Evolutionary conservation across 1,140 invertebrate genomes (phyloP).

Genomic region (Macrosteles quadrilineatus): DNA sequence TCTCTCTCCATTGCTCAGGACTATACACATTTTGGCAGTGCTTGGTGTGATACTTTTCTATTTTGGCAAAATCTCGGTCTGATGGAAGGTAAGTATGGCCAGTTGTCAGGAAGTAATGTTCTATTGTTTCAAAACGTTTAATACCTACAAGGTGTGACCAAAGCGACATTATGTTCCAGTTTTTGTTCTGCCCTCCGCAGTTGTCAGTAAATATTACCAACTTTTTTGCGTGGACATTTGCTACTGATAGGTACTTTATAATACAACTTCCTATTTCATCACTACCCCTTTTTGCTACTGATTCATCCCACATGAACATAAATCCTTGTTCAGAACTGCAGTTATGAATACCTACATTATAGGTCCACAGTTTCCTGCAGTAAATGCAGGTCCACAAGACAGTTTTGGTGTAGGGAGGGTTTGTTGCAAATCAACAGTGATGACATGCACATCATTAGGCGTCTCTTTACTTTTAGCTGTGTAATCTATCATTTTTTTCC

Average conservation of each 20-base stretch:
- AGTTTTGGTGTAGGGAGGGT: conserved; percentile 23
- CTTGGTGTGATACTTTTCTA: background rate
- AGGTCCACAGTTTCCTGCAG: conserved; percentile 33
- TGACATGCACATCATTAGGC: background rate
- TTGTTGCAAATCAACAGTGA: conserved; percentile 20
- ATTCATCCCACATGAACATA: conserved; percentile 38
- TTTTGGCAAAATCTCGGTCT: background rate
- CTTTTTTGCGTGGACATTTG: background rate
- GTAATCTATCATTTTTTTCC: background rate
- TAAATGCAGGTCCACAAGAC: conserved; percentile 29
- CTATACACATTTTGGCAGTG: background rate
- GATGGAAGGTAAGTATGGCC: conserved; percentile 8
- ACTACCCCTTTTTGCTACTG: conserved; percentile 23
- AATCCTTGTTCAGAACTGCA: conserved; percentile 26
- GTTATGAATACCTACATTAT: conserved; percentile 33
- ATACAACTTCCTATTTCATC: conserved; percentile 22
- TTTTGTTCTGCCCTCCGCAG: background rate
- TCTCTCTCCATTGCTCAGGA: conserved; percentile 10
- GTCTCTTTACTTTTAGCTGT: background rate
- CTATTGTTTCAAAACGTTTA: background rate
- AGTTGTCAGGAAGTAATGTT: conserved; percentile 2
- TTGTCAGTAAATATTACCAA: conserved; percentile 2
- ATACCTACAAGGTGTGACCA: background rate
- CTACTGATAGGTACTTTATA: background rate
- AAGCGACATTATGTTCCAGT: background rate